A percentile compares a stretch with the other conserved stretches of the same genome.
Conservation (phyloP, 2,797 vertebrate genomes). For the Rhinoraja longicauda region DNA sequence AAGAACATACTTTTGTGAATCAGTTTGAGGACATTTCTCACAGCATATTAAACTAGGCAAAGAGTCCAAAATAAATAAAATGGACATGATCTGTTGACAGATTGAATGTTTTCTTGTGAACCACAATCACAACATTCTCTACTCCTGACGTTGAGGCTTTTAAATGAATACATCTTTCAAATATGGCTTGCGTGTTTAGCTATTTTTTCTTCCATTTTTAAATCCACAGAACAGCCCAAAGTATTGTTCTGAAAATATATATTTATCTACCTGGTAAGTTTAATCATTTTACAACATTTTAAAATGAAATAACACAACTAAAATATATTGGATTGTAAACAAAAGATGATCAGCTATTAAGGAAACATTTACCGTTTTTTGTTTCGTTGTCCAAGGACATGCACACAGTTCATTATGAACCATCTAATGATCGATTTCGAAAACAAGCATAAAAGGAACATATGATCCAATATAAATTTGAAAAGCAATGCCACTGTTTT, state of each 20-base stretch:
- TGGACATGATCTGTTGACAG: neutral
- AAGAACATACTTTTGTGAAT: neutral
- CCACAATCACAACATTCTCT: neutral
- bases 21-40: neutral
- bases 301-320: neutral
- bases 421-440: neutral
- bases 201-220: neutral
- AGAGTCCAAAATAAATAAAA: neutral
- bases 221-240: neutral
- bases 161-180: neutral
- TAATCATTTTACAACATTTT: neutral
- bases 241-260: neutral
- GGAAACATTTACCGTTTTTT: too few species aligned
- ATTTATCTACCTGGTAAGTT: neutral
- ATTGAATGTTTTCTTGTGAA: neutral
- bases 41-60: neutral
- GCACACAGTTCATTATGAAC: neutral
- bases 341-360: neutral
- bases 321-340: neutral
- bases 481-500: neutral
- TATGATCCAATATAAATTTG: neutral
- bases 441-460: neutral
- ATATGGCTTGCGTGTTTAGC: neutral
- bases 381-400: neutral
- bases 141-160: too few species aligned